Conservation (phyloP, 2,888 invertebrate species). For the Euspilapteryx auroguttella region DNA sequence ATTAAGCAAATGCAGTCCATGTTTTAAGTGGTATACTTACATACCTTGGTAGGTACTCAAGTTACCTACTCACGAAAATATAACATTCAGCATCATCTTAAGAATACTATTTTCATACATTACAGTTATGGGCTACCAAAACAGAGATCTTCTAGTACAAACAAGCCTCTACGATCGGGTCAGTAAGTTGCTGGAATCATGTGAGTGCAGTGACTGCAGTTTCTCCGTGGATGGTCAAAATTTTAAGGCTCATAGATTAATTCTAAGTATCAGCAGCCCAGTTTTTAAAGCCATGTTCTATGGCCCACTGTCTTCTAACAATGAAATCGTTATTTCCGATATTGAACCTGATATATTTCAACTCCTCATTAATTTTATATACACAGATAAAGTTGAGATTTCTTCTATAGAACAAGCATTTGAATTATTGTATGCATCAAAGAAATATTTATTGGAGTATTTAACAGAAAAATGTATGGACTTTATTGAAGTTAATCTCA, state of each 20-base stretch:
- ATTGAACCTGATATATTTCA: conserved; percentile 64
- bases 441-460: conserved; percentile 65
- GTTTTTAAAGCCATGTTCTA: conserved; percentile 72
- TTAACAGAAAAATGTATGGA: conserved; percentile 49
- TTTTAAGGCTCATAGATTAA: conserved; percentile 63
- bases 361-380: conserved; percentile 63
- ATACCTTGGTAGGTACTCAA: no score
- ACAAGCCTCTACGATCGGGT: conserved; percentile 44
- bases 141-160: conserved; percentile 21
- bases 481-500: conserved; percentile 56
- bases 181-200: conserved; percentile 42
- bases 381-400: conserved; percentile 61
- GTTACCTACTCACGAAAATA: no score
- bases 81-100: no score
- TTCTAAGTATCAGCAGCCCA: conserved; percentile 67
- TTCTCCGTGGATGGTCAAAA: conserved; percentile 53
- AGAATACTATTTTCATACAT: conserved; percentile 14
- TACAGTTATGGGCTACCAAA: conserved; percentile 39
- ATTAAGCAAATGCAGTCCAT: no score
- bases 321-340: conserved; percentile 56
- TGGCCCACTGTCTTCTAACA: conserved; percentile 57
- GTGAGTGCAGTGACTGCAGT: conserved; percentile 63
- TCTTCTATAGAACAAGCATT: conserved; percentile 61
- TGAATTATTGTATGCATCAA: conserved; percentile 65
- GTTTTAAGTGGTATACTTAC: no score